A percentile compares a stretch with the other conserved stretches of the same genome.
phyloP scores from a whole-genome alignment of 2,888 invertebrate species.

The Agriopis marginaria region DNA sequence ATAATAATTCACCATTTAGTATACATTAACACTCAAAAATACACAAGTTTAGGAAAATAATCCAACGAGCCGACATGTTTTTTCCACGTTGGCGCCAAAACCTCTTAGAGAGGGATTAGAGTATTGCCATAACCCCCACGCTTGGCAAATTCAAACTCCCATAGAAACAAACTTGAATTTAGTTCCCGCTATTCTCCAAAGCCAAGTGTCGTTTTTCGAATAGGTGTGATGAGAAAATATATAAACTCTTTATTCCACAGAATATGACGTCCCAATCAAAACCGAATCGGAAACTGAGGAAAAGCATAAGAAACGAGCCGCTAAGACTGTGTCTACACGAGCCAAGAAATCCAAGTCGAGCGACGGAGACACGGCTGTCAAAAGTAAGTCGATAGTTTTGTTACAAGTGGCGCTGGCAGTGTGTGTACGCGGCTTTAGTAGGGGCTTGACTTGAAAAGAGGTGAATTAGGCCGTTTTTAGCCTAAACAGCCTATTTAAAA shows the following conservation, averaged over 20 bases:
- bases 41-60: too few species aligned
- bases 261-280: conserved; percentile 72
- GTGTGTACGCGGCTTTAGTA: conserved; percentile 54
- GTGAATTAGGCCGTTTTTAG: not conserved
- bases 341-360: conserved; percentile 67
- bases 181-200: too few species aligned
- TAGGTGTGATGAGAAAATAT: not conserved
- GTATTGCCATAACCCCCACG: too few species aligned
- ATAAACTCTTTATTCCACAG: conserved; percentile 51
- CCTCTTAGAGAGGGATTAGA: too few species aligned
- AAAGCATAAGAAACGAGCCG: conserved; percentile 68
- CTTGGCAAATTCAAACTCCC: too few species aligned
- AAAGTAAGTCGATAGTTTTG: conserved; percentile 74
- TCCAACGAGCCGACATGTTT: too few species aligned
- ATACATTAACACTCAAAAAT: too few species aligned
- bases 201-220: too few species aligned
- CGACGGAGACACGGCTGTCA: conserved; percentile 63
- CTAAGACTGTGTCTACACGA: conserved; percentile 63
- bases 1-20: too few species aligned
- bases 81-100: too few species aligned
- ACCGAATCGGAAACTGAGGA: conserved; percentile 61
- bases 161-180: too few species aligned
- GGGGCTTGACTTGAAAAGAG: not conserved
- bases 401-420: conserved; percentile 52
- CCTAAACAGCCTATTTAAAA: not conserved